Evolutionary conservation across 1,140 invertebrate genomes (phyloP), one percentile per base, ranked within the genome.

Genomic region (Ceratina australensis): DNA sequence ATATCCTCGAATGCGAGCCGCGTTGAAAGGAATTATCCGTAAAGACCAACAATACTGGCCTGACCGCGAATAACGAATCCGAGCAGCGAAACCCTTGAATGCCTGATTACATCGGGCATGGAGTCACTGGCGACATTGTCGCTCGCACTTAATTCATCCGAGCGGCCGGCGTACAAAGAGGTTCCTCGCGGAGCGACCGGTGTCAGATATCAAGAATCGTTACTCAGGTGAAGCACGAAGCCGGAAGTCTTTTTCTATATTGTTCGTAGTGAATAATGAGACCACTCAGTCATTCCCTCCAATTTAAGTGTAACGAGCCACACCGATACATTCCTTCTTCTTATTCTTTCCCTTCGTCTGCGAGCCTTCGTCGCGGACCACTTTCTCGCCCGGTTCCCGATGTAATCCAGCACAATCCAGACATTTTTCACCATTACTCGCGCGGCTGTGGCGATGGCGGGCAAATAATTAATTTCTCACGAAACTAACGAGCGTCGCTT

Each of bases 381-480:
- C 79, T 75, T 85, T 82, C 80, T 77, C 60, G 24, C 52, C 76
- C 59, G 69, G 83, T 82, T 85, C 87, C 85, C 84, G 81, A 88
- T 87, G 88, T 92, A 92, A 92, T 92, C 90, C 90, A 81, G 85
- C 84, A 89, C 88, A 92, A 92, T 92, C 91, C 90, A 88, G 88
- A 89, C 88, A 92, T 92, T 92, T 92, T 92, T 92, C 91, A 91
- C 91, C 89, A 91, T 92, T 92, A 92, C 90, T 90, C 87, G 86
- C 80, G 83, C 80, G 81, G 85, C 73, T 74, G 82, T 82, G 81
- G 84, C 89, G 86, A 89, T 91, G 89, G 84, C 88, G 83, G 87
- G 85, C 90, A 91, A 92, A 92, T 92, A 92, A 92, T 92, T 92
- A 92, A 92, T 92, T 92, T 92, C 90, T 92, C 91, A 87, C 89